Conservation (phyloP, 2,797 vertebrate species). For the Scleropages formosus region DNA sequence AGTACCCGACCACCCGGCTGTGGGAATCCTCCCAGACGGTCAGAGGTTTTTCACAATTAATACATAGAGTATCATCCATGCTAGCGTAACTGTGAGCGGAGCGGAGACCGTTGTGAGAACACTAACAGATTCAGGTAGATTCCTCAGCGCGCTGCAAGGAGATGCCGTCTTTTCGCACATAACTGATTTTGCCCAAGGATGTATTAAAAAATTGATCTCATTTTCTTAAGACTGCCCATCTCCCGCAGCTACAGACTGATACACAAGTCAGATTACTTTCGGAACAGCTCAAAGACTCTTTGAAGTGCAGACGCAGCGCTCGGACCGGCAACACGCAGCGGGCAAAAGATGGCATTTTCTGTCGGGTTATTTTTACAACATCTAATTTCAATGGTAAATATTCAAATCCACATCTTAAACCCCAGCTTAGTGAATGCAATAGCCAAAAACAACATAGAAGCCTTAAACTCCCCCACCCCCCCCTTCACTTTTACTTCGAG, state of each 20-base stretch:
- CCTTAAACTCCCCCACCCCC: constrained; percentile 60
- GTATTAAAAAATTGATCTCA: background rate
- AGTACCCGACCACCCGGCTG: too few species aligned
- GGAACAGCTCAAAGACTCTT: constrained; percentile 55
- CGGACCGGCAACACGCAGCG: constrained; percentile 66
- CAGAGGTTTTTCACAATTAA: too few species aligned
- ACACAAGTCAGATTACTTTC: constrained; percentile 56
- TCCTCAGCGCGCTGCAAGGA: background rate
- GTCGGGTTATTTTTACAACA: constrained; percentile 82
- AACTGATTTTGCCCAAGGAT: background rate
- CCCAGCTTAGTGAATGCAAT: constrained; percentile 89
- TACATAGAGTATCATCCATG: background rate
- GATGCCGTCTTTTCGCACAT: background rate
- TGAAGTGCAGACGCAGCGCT: constrained; percentile 67
- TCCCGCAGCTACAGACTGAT: constrained; percentile 42
- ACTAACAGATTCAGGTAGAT: background rate
- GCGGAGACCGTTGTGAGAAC: background rate
- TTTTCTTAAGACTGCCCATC: constrained; percentile 40
- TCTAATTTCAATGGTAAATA: constrained; percentile 98
- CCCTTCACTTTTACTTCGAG: constrained; percentile 58
- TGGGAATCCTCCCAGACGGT: too few species aligned
- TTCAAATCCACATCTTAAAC: constrained; percentile 96
- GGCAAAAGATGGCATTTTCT: constrained; percentile 52
- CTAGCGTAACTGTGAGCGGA: background rate
- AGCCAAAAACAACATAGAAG: constrained; percentile 79